Conservation (phyloP, 2,113 vertebrate genomes). For the Tachysurus fulvidraco region DNA sequence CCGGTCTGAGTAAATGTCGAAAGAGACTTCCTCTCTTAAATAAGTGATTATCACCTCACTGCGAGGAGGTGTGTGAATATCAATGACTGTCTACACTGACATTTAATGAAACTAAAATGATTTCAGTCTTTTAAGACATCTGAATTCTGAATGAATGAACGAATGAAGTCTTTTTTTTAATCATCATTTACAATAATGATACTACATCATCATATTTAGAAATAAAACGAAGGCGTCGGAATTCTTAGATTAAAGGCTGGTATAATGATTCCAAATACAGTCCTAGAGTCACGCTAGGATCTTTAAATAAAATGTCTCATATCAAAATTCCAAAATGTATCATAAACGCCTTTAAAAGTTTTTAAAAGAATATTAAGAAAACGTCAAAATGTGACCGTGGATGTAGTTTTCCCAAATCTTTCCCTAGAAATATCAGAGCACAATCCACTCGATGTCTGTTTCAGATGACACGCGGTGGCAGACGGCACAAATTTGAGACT, state of each 20-base stretch:
- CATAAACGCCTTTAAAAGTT: background rate
- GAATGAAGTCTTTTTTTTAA: background rate
- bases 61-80: background rate
- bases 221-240: background rate
- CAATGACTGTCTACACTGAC: background rate
- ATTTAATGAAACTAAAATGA: background rate
- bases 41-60: background rate
- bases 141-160: background rate
- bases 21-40: background rate
- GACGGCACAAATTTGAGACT: background rate
- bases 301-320: background rate
- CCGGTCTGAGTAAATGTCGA: background rate
- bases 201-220: background rate
- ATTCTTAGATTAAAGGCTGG: background rate
- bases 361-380: background rate
- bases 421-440: background rate
- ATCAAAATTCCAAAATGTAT: background rate
- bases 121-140: background rate
- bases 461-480: background rate
- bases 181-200: background rate
- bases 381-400: background rate
- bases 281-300: background rate
- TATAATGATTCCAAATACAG: background rate
- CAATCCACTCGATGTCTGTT: background rate
- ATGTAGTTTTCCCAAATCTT: background rate